Evolutionary conservation across 2,797 vertebrate genomes (phyloP).

Genomic region (Coendou prehensilis): DNA sequence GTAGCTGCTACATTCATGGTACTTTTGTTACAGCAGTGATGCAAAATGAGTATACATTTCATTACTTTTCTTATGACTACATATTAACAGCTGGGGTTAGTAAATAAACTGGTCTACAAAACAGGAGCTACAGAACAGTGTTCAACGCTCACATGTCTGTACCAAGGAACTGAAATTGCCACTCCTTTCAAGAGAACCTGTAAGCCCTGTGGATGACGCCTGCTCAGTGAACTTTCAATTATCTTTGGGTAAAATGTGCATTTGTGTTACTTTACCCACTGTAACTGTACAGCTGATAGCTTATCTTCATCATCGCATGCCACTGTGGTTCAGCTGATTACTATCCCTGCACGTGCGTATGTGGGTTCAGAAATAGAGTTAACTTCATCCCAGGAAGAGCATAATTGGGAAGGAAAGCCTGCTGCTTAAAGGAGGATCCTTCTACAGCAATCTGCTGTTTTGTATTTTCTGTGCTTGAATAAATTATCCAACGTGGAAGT

Average conservation of each 20-base stretch:
- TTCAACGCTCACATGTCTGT: not conserved
- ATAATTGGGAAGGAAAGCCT: conserved; percentile 53
- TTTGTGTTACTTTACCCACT: not conserved
- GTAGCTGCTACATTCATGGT: not conserved
- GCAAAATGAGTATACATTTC: conserved; percentile 47
- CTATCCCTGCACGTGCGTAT: not conserved
- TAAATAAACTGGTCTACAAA: conserved; percentile 46
- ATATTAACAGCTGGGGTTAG: conserved; percentile 53
- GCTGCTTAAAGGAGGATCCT: conserved; percentile 44
- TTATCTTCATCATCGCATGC: conserved; percentile 38
- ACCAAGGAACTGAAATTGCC: not conserved
- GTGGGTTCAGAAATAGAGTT: conserved; percentile 18
- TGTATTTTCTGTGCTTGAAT: conserved; percentile 59
- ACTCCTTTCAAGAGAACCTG: not conserved
- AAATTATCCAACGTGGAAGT: conserved; percentile 65
- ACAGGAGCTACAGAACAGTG: not conserved
- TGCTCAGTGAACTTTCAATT: not conserved
- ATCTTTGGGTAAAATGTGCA: not conserved
- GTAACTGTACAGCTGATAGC: not conserved
- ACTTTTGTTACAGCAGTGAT: not conserved
- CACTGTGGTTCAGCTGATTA: not conserved
- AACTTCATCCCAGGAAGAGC: not conserved
- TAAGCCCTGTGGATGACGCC: not conserved
- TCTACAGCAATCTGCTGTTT: conserved; percentile 53
- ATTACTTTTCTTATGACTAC: conserved; percentile 32